Evolutionary conservation across 2,888 invertebrate species (phyloP), one percentile per base, ranked within the genome.

Genomic region (Frankliniella fusca): DNA sequence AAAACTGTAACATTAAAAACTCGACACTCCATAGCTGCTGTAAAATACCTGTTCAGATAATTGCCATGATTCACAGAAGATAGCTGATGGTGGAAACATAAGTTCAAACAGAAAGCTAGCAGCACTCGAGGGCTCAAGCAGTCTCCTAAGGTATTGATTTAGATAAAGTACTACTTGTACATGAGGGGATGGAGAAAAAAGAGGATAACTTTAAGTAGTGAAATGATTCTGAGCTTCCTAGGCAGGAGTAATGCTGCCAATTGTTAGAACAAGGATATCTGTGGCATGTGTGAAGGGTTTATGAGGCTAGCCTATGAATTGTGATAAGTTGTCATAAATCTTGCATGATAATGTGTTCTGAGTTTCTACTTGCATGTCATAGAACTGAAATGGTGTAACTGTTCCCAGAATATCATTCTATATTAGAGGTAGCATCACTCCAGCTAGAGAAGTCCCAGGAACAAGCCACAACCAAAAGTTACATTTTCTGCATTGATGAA

Each of bases 211-310:
- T 76, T 23, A 27, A 76, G 70, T 27, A 23, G 70, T 76, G 70
- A 76, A 15, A 23, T 76, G 70, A 27, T 76, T 76, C 70, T 76
- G 70, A 76, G 27, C 70, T 76, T 76, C 70, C 70, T 76, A 23
- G 70, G 70, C 70, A 76, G 70, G 70, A 76, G 70, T 76, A 76
- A 76, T 76, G 70, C 70, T 76, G 70, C 70, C 27, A 23, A 76
- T 27, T 10, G 27, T 27, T 27, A 76, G 23, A 76, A 27, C 12
- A 76, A 38, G 38, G 38, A 38, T 38, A 38, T 38, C 38, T 38
- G 38, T 38, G 38, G 5, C 38, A 38, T 3, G 38, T 38, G 38
- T 38, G 5, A 38, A 38, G 38, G 38, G 38, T 38, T 38, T 38
- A 5, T 38, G 38, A 38, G 38, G 5, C 5, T 38, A 38, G 38